Percentiles rank a stretch among this genome's conserved stretches.
Evolutionary conservation across 1,140 invertebrate genomes (phyloP).

Genomic region (Pseudomyrmex gracilis): DNA sequence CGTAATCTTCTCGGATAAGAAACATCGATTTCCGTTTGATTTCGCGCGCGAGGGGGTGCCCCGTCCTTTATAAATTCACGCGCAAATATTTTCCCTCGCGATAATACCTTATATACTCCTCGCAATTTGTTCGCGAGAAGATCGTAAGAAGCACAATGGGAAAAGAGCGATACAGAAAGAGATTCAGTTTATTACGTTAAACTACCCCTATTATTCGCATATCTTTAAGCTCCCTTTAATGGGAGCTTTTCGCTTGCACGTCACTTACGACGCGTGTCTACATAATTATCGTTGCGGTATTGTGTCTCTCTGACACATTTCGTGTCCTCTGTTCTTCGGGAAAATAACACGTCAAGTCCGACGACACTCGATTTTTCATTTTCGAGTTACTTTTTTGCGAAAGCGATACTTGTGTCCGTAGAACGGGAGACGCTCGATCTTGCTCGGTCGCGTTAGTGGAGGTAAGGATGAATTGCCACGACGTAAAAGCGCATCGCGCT

Average conservation of each 20-base stretch:
- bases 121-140: neutral
- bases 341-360: conserved; percentile 46
- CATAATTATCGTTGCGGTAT: conserved; percentile 41
- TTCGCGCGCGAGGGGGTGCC: neutral
- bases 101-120: neutral
- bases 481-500: conserved; percentile 65
- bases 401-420: conserved; percentile 33
- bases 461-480: conserved; percentile 65
- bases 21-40: neutral
- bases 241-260: neutral
- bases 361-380: conserved; percentile 67
- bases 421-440: conserved; percentile 13
- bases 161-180: neutral
- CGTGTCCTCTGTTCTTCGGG: conserved; percentile 16
- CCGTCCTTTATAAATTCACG: neutral
- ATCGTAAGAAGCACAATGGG: neutral
- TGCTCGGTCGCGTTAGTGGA: conserved; percentile 52
- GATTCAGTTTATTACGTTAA: conserved; percentile 26
- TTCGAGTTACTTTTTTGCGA: conserved; percentile 59
- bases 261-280: neutral
- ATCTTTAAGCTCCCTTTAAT: conserved; percentile 6
- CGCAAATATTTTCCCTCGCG: neutral
- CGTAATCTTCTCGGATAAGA: neutral
- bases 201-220: neutral
- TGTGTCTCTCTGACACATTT: conserved; percentile 33